Evolutionary conservation across 1,140 invertebrate genomes (phyloP).

Genomic region (Ganaspis sp.): DNA sequence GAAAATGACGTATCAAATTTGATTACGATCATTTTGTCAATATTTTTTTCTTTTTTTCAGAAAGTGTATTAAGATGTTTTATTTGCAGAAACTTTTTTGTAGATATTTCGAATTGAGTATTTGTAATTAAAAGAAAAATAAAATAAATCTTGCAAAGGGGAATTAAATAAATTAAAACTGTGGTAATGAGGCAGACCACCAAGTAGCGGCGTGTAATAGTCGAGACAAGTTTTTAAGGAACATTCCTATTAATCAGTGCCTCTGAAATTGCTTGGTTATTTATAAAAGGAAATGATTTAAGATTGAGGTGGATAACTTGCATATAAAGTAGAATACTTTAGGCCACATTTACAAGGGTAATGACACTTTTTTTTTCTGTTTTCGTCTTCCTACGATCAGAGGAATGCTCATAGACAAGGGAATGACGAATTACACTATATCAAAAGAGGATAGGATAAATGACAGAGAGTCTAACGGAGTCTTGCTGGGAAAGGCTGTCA

Average conservation of each 20-base stretch:
- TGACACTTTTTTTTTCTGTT: slow-evolving; percentile 31
- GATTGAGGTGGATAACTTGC: slow-evolving; percentile 22
- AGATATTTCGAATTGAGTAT: no score
- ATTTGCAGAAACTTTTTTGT: no score
- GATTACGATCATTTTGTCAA: no score
- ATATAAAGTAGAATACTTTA: slow-evolving; percentile 25
- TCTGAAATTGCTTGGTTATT: slow-evolving; percentile 21
- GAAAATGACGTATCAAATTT: no score
- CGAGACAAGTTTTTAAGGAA: background rate
- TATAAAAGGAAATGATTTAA: slow-evolving; percentile 14
- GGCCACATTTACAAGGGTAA: slow-evolving; percentile 18
- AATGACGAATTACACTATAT: slow-evolving; percentile 19
- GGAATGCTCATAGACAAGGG: slow-evolving; percentile 19
- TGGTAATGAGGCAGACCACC: background rate
- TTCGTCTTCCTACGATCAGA: slow-evolving; percentile 9
- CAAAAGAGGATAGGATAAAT: slow-evolving; percentile 22
- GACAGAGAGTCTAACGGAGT: slow-evolving; percentile 3
- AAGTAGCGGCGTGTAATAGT: background rate
- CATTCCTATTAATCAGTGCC: slow-evolving; percentile 23
- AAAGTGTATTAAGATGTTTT: no score
- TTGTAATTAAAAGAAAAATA: background rate
- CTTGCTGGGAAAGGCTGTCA: slow-evolving; percentile 5
- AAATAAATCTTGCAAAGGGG: slow-evolving; percentile 5
- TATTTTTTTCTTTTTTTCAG: no score
- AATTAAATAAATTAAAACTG: background rate